These are phyloP conservation scores for Acomys russatus DNA, from an alignment of 2,797 vertebrate species.

Conservation along the genomic window DNA sequence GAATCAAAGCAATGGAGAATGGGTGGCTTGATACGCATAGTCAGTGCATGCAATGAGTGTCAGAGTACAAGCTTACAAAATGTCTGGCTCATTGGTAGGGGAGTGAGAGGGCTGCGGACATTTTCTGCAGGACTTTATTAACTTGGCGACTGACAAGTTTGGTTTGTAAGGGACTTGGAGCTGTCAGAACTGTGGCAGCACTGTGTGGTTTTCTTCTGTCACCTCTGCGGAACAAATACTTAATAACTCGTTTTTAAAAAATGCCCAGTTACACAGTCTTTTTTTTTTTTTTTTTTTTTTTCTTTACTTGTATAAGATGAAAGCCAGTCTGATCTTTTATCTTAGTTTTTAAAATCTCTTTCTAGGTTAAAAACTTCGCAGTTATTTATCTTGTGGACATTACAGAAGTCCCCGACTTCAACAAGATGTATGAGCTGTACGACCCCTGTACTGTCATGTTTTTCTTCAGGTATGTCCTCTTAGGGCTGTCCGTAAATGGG, in stretches of 20 bases:
- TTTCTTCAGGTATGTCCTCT: slow-evolving; percentile 95
- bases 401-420: slow-evolving; percentile 99
- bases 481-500: background rate
- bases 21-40: background rate
- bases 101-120: background rate
- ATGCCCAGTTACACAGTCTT: background rate
- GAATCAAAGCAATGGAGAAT: no score
- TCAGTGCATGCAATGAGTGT: background rate
- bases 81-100: background rate
- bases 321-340: background rate
- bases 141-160: background rate
- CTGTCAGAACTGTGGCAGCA: background rate
- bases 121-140: background rate
- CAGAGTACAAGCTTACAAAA: background rate
- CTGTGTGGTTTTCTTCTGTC: background rate
- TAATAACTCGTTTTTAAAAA: background rate
- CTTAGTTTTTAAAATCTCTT: slow-evolving; percentile 51
- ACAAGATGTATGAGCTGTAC: slow-evolving; percentile 99
- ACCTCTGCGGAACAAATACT: background rate
- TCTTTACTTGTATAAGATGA: slow-evolving; percentile 29
- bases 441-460: slow-evolving; percentile 99
- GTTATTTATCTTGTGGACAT: slow-evolving; percentile 99
- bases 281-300: slow-evolving; percentile 39
- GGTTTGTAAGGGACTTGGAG: background rate
- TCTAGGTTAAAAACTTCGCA: slow-evolving; percentile 98